phyloP scores from a whole-genome alignment of 2,113 vertebrate species.

The Hipposideros armiger region DNA sequence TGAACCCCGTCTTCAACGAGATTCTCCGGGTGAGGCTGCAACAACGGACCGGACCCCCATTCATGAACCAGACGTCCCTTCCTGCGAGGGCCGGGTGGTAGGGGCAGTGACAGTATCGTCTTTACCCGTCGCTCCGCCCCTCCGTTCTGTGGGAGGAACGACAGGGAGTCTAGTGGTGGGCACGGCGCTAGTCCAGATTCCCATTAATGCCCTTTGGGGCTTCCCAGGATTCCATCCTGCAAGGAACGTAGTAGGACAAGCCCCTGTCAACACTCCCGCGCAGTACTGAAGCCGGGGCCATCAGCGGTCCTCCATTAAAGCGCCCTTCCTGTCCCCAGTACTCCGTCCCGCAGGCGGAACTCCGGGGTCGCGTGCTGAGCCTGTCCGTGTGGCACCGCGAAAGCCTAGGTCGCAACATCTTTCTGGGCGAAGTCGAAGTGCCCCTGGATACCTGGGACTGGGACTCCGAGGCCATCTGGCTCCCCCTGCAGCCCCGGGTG shows the following conservation, averaged over 20 bases:
- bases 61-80: not conserved
- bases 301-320: not conserved
- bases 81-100: not conserved
- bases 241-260: not conserved
- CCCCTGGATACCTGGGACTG: constrained; percentile 93
- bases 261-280: not conserved
- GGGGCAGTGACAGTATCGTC: not conserved
- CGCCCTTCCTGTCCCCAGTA: constrained; percentile 87
- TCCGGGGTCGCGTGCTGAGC: constrained; percentile 93
- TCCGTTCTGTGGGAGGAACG: not conserved
- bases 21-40: constrained; percentile 89
- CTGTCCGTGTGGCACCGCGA: constrained; percentile 97
- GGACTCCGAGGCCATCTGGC: constrained; percentile 91
- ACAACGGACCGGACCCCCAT: not conserved
- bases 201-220: not conserved
- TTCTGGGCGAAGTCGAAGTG: constrained; percentile 96
- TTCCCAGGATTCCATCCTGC: not conserved
- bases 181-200: not conserved
- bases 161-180: not conserved
- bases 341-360: constrained; percentile 91
- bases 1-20: constrained; percentile 96
- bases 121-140: not conserved
- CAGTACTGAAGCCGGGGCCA: not conserved
- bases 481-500: constrained; percentile 94
- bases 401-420: constrained; percentile 93